Conservation (phyloP, 2,797 vertebrate species). For the Parauchenoglanis ngamensis region DNA sequence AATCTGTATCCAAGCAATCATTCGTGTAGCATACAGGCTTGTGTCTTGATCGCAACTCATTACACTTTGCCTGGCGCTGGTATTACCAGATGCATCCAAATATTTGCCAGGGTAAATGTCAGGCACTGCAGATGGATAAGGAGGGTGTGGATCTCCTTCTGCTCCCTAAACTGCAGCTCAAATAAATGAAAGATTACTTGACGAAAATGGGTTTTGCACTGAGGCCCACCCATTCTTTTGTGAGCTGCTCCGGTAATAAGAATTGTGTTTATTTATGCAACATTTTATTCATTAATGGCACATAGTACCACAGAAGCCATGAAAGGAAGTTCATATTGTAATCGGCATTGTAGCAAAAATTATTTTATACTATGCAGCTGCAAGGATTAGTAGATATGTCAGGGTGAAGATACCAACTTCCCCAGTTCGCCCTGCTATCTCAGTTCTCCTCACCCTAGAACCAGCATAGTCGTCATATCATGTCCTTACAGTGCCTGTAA, state of each 20-base stretch:
- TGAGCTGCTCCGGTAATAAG: neutral
- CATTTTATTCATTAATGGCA: neutral
- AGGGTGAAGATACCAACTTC: constrained; percentile 8
- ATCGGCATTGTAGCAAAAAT: neutral
- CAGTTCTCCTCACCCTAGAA: neutral
- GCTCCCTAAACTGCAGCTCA: neutral
- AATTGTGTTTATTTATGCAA: neutral
- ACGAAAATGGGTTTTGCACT: constrained; percentile 2
- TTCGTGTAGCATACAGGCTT: constrained; percentile 27
- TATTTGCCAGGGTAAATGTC: constrained; percentile 39
- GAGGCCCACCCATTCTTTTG: constrained; percentile 23
- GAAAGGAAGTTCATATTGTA: neutral
- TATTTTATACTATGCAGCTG: neutral
- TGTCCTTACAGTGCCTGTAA: neutral
- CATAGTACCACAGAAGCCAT: neutral
- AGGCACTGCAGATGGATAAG: constrained; percentile 26
- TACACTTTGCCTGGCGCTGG: constrained; percentile 22
- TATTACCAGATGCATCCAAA: constrained; percentile 15
- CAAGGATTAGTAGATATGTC: neutral
- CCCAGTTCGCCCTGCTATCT: neutral
- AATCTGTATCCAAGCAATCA: neutral
- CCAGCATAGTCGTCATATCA: neutral
- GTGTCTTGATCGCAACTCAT: constrained; percentile 29
- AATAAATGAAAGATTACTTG: constrained; percentile 35
- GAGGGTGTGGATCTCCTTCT: constrained; percentile 37